Evolutionary conservation across 2,797 vertebrate genomes (phyloP), one percentile per base, ranked within the genome.

Genomic region (Sus cebifrons): DNA sequence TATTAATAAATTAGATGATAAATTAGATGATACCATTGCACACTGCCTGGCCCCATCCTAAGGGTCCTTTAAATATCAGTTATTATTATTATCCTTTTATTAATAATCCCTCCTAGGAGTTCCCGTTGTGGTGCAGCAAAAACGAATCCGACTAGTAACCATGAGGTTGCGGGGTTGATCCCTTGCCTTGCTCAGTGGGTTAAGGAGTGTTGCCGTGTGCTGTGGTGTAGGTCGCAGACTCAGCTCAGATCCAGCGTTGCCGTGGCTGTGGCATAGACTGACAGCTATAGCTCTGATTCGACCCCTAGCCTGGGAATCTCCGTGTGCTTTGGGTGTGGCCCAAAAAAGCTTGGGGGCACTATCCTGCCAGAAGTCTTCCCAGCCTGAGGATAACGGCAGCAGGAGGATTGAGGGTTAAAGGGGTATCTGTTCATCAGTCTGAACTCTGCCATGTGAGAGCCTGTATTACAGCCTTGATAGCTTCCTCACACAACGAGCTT

Each of bases 401-500:
- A 9, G 6, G 7, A 36, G 58, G 44, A 29, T 29, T 74, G 44
- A 68, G n/a, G n/a, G n/a, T 32, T 36, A 23, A 40, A 14, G n/a
- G 40, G 11, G 0, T 36, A 27, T 81, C 65, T 89, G 56, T 49
- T n/a, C 40, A 36, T 18, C 25, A 17, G 0, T 68, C 81, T 71
- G 44, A 88, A 68, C 70, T 21, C 52, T 1, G 27, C 36, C 68
- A 9, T 32, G 25, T 18, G 32, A 74, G 25, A 86, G 49, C 27
- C 85, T 88, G 75, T 21, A 2, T 78, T 40, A 27, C 65, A 92
- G 54, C 10, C 2, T 74, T 67, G 79, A 67, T 14, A 32, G 5
- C 56, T 89, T 36, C 36, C 94, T 27, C 44, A 64, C 54, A 16
- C 40, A 89, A 36, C 89, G 91, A 9, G 91, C 91, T 91, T 95